Evolutionary conservation across 1,140 invertebrate species (phyloP).

Genomic region (Pararge aegeria): DNA sequence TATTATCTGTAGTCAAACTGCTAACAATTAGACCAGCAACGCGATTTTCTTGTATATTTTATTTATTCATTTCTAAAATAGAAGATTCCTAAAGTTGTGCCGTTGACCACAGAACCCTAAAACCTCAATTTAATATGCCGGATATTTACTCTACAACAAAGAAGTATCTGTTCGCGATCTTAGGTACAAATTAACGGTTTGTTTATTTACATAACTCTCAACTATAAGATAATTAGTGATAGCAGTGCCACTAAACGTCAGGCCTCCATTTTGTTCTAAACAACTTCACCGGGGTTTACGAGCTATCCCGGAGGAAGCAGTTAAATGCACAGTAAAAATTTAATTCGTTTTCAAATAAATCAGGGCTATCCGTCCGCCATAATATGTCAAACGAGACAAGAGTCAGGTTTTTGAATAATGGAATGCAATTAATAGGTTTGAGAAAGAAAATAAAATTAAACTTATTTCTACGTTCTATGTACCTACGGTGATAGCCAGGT

Average conservation of each 20-base stretch:
- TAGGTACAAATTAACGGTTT: slow-evolving; percentile 19
- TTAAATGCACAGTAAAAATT: slow-evolving; percentile 26
- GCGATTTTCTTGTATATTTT: too few species aligned
- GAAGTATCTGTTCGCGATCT: slow-evolving; percentile 13
- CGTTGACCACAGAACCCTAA: not conserved
- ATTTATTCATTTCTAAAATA: too few species aligned
- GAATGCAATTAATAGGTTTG: not conserved
- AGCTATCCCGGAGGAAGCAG: slow-evolving; percentile 25
- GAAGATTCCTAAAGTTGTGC: too few species aligned
- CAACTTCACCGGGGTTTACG: slow-evolving; percentile 20
- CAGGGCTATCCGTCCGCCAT: slow-evolving; percentile 9
- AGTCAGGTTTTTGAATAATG: not conserved
- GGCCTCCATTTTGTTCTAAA: slow-evolving; percentile 19
- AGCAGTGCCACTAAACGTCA: slow-evolving; percentile 26
- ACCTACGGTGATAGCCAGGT: too few species aligned
- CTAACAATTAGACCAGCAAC: too few species aligned
- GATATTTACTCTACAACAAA: slow-evolving; percentile 14
- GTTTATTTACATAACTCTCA: slow-evolving; percentile 21
- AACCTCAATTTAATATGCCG: not conserved
- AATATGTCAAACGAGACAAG: slow-evolving; percentile 2
- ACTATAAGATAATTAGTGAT: slow-evolving; percentile 24
- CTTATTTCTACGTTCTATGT: too few species aligned
- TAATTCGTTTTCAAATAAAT: slow-evolving; percentile 29
- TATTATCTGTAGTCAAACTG: too few species aligned
- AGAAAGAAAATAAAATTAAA: too few species aligned